Evolutionary conservation across 2,797 vertebrate species (phyloP), one percentile per base, ranked within the genome.

Genomic region (Anolis apletophallus): DNA sequence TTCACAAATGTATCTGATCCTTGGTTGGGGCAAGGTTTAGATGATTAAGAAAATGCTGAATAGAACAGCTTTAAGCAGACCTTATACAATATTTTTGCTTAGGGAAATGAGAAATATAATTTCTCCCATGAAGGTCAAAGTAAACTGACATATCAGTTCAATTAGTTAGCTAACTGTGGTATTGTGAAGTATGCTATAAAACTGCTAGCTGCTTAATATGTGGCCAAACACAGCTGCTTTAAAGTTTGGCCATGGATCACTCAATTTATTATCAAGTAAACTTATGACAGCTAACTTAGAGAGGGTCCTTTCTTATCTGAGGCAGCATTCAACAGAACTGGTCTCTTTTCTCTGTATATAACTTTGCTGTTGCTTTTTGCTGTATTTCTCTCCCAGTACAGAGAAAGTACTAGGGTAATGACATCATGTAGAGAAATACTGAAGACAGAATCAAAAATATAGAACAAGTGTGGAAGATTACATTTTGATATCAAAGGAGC

Each of bases 121-220:
- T 89, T 89, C 79, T 86, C 67, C 46, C 4, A n/a, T 34, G 10
- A 54, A 83, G 34, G 69, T 73, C 90, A 89, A 72, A 89, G 57
- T 46, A 85, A 89, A 3, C 11, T 86, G 32, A 26, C 50, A 77
- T 73, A 91, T 87, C 64, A 84, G 23, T 76, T 82, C 85, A 73
- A 83, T 85, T 68, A 92, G 91, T 91, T 85, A 81, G 46, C 83
- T 68, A 91, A 92, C 83, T 90, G 83, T 83, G 90, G 81, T 90
- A 76, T 86, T 88, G 87, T 88, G 90, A 89, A 91, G 81, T 64
- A 89, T 54, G 85, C 83, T 71, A 91, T 88, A 94, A 95, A 90
- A 50, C 67, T 94, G 90, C 73, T 84, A 91, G 86, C 79, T 94
- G 91, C 94, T 95, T 93, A 94, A 85, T 67, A 89, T 68, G 78